phyloP scores from a whole-genome alignment of 2,888 invertebrate species.

The Dasysyrphus albostriatus region DNA sequence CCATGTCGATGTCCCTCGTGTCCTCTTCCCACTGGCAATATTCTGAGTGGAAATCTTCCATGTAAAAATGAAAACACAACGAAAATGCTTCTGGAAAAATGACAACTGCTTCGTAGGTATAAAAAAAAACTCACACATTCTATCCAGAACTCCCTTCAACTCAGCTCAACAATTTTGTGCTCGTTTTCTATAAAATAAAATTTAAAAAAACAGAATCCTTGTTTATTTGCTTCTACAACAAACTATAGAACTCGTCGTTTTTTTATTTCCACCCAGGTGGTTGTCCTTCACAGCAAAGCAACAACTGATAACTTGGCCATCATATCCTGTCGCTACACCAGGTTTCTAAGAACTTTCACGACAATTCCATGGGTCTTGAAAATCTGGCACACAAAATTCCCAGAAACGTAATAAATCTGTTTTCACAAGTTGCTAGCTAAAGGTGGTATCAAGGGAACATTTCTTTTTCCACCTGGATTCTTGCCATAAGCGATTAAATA shows the following conservation, averaged over 20 bases:
- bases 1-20: slow-evolving; percentile 22
- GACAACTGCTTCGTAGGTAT: slow-evolving; percentile 7
- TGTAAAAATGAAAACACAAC: slow-evolving; percentile 14
- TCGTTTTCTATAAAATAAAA: neutral
- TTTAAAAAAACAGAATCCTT: neutral
- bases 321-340: slow-evolving; percentile 22
- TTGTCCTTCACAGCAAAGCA: slow-evolving; percentile 26
- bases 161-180: neutral
- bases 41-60: neutral
- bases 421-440: slow-evolving; percentile 1
- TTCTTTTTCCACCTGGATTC: slow-evolving; percentile 33
- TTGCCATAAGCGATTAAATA: slow-evolving; percentile 46
- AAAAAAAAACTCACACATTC: neutral
- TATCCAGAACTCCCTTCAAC: neutral
- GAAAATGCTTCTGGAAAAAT: slow-evolving; percentile 12
- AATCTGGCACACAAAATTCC: slow-evolving; percentile 16
- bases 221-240: neutral
- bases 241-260: slow-evolving; percentile 9
- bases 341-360: slow-evolving; percentile 28
- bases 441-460: slow-evolving; percentile 19
- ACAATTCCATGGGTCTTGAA: slow-evolving; percentile 41
- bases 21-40: slow-evolving; percentile 1
- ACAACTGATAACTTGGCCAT: slow-evolving; percentile 21
- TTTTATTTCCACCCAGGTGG: slow-evolving; percentile 19
- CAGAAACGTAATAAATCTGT: slow-evolving; percentile 32